Conservation (phyloP, 2,888 invertebrate genomes). For the Trachelus tabidus region DNA sequence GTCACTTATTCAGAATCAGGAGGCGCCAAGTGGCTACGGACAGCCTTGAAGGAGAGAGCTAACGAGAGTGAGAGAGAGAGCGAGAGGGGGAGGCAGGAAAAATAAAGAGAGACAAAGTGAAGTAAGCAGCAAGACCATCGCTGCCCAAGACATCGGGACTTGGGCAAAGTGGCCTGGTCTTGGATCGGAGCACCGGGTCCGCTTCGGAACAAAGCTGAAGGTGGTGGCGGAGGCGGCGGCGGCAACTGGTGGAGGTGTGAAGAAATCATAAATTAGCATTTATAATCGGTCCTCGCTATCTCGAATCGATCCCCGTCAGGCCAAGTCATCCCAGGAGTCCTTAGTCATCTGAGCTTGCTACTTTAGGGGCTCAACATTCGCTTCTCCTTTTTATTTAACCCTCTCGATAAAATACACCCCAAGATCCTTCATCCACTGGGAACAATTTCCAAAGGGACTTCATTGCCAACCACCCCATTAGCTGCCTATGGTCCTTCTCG, state of each 20-base stretch:
- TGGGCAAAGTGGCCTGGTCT: not conserved
- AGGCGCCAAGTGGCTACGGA: constrained; percentile 36
- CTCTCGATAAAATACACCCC: not conserved
- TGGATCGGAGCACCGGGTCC: not conserved
- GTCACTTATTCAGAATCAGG: constrained; percentile 40
- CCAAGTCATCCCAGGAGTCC: constrained; percentile 38
- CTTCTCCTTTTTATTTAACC: not conserved
- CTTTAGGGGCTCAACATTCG: not conserved
- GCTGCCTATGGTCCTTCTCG: not conserved
- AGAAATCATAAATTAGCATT: constrained; percentile 57
- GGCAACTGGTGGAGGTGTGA: constrained; percentile 34
- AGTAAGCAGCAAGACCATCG: not conserved
- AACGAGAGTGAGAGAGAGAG: constrained; percentile 17
- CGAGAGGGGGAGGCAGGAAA: not conserved
- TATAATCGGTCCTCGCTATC: constrained; percentile 44
- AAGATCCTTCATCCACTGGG: not conserved
- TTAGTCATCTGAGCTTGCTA: constrained; percentile 30
- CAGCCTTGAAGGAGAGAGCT: constrained; percentile 23
- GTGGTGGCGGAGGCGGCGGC: not conserved
- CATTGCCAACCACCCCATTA: not conserved
- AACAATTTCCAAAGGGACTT: not conserved
- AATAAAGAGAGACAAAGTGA: not conserved
- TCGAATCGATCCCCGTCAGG: constrained; percentile 41
- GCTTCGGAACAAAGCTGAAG: constrained; percentile 8
- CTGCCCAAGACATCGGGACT: not conserved